Base-by-base conservation (phyloP, 1,140 invertebrate species). In the Lasioglossum albipes region DNA sequence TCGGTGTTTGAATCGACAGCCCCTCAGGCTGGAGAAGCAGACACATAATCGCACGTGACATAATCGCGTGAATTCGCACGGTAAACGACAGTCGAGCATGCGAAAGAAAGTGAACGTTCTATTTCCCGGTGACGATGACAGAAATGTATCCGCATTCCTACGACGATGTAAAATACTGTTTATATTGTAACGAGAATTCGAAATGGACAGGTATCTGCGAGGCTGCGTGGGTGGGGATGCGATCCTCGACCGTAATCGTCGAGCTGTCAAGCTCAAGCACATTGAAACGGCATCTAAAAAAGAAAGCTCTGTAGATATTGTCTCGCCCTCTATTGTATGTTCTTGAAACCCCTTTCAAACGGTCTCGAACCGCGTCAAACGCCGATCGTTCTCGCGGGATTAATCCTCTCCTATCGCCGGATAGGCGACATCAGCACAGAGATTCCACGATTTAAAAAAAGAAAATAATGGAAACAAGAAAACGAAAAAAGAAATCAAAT, bases 151-250 rank as follows among this genome's bases (percentile, higher is more conserved):
- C 42, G 36, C 45, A 41, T 72, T 72, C n/a, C n/a, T 79, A 42
- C 49, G 61, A 73, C 16, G 49, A 73, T 73, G 70, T 73, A 74
- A 73, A 45, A 45, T 79, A 73, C 52, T 73, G 49, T 64, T 27
- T 76, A 76, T 76, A 76, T 68, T 66, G 16, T 76, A 76, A 57
- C 12, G 42, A 72, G 9, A 49, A 45, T n/a, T 62, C 62, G 62
- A 57, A 57, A 78, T 7, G 18, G 57, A 71, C 68, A 78, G 59
- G 75, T 61, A 69, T n/a, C 59, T 18, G 7, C 62, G 49, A 7
- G 16, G 22, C 49, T 76, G 75, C 52, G 75, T 45, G 42, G 10
- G 7, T 67, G 45, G 12, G 61, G 12, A 27, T n/a, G 57, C 20
- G 18, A 9, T 7, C 6, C 7, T n/a, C n/a, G 20, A 59, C 6